Evolutionary conservation across 2,797 vertebrate genomes (phyloP).

Genomic region (Orientallactaga sibirica): DNA sequence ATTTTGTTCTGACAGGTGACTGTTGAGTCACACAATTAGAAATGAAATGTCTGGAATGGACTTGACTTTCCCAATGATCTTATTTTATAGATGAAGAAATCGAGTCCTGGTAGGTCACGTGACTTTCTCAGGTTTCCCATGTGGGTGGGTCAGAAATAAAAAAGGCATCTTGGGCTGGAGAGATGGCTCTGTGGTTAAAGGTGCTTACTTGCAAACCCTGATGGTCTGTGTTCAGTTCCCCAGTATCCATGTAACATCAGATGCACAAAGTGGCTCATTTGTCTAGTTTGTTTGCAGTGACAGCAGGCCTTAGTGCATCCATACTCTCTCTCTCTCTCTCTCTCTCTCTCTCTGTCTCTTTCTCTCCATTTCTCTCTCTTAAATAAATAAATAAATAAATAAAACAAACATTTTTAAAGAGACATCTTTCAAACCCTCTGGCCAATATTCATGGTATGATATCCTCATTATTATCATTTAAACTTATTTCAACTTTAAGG

Average conservation of each 20-base stretch:
- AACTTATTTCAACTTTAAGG: conserved; percentile 24
- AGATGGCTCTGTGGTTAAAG: too few relatives aligned
- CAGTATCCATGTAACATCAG: too few relatives aligned
- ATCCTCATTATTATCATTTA: conserved; percentile 15
- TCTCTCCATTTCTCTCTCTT: too few relatives aligned
- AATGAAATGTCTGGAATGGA: background rate
- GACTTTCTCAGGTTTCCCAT: background rate
- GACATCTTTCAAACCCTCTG: background rate
- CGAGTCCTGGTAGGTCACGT: background rate
- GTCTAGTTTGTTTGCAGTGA: too few relatives aligned
- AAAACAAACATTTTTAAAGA: too few relatives aligned
- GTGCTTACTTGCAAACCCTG: too few relatives aligned
- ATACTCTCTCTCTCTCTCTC: too few relatives aligned
- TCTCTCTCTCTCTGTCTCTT: too few relatives aligned
- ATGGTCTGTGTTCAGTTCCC: too few relatives aligned
- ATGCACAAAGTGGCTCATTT: too few relatives aligned
- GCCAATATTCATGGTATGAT: background rate
- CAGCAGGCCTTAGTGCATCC: too few relatives aligned
- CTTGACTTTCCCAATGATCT: background rate
- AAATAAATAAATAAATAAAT: too few relatives aligned
- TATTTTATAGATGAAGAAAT: conserved; percentile 19
- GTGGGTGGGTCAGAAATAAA: background rate
- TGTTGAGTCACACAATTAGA: conserved; percentile 36
- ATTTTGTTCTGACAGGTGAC: background rate
- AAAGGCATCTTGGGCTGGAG: background rate